Evolutionary conservation across 2,797 vertebrate species (phyloP).

Genomic region (Lemur catta): DNA sequence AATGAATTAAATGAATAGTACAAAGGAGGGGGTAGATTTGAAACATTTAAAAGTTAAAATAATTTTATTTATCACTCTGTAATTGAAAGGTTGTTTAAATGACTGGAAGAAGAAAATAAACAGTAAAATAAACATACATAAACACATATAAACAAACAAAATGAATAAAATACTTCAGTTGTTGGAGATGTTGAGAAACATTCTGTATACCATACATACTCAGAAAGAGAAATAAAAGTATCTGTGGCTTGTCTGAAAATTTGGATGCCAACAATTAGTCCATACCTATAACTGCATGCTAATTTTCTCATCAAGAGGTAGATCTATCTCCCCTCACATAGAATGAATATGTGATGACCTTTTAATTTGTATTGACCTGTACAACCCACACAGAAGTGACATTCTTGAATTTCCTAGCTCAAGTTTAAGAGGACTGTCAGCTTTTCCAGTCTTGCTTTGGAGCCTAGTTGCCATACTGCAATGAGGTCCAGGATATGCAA

Average conservation of each 20-base stretch:
- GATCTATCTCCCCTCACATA: rapidly evolving
- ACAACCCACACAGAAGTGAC: neutral
- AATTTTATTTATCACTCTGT: neutral
- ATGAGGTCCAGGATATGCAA: neutral
- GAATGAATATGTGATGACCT: neutral
- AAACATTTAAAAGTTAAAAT: neutral
- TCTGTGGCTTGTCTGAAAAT: neutral
- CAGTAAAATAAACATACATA: neutral
- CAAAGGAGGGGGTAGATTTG: neutral
- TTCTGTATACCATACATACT: neutral
- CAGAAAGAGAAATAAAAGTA: neutral
- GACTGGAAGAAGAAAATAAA: neutral
- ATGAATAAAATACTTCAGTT: neutral
- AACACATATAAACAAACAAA: neutral
- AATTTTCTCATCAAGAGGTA: neutral
- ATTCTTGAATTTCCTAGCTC: neutral
- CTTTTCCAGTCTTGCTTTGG: neutral
- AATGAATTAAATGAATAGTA: neutral
- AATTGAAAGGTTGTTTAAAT: neutral
- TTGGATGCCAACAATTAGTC: neutral
- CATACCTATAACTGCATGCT: neutral
- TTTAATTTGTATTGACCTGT: neutral
- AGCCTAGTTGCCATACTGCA: neutral
- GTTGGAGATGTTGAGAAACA: neutral
- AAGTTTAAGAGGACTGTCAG: neutral